Conservation (phyloP, 2,888 invertebrate species). For the Scaptomyza cyrtandrae region DNA sequence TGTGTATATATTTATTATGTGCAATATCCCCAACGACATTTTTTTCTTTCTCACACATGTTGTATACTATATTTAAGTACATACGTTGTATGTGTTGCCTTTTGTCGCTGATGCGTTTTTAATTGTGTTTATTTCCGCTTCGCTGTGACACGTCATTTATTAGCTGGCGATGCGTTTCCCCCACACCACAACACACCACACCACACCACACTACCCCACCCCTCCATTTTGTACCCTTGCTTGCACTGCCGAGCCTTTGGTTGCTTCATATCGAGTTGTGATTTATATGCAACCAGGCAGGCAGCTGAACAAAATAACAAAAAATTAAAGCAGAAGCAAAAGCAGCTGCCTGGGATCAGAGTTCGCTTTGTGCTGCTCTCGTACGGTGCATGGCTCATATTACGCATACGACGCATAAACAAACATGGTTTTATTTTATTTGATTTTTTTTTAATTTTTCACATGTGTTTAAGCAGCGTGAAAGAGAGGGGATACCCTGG, state of each 20-base stretch:
- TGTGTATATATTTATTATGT: not conserved
- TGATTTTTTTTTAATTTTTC: not conserved
- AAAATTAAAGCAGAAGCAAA: not conserved
- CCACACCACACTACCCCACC: not conserved
- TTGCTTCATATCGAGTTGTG: constrained; percentile 49
- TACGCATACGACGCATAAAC: constrained; percentile 52
- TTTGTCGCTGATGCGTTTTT: constrained; percentile 78
- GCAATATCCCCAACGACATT: constrained; percentile 17
- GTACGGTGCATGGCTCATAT: constrained; percentile 15
- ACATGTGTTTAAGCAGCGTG: not conserved
- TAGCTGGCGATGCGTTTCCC: constrained; percentile 42
- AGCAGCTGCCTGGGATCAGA: constrained; percentile 21
- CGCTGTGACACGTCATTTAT: constrained; percentile 76
- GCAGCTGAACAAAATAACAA: not conserved
- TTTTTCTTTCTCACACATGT: constrained; percentile 1
- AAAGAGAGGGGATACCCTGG: not conserved
- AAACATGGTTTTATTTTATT: constrained; percentile 11
- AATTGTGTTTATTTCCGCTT: constrained; percentile 80
- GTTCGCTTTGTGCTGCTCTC: constrained; percentile 31
- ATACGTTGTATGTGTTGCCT: constrained; percentile 19
- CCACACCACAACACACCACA: no score
- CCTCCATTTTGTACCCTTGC: not conserved
- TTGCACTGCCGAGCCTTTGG: constrained; percentile 31
- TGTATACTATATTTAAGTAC: not conserved
- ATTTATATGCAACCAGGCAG: constrained; percentile 50